Conservation (phyloP, 2,113 vertebrate genomes). For the Argyrosomus japonicus region DNA sequence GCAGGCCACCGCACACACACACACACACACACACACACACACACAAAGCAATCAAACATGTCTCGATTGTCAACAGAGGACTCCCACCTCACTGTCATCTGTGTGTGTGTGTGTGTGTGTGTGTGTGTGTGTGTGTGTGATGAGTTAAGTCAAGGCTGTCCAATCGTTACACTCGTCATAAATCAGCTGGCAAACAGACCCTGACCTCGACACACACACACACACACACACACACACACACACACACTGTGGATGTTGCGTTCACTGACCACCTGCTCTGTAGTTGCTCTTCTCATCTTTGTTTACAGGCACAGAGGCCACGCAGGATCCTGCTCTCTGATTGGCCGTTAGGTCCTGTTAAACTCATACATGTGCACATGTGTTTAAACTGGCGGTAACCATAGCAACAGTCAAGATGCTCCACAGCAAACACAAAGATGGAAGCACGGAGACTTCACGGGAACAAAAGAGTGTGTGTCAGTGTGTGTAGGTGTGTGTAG, state of each 20-base stretch:
- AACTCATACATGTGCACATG: neutral
- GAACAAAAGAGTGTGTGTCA: no score
- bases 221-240: slow-evolving; percentile 38
- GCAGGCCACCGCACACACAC: slow-evolving; percentile 73
- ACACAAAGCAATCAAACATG: slow-evolving; percentile 53
- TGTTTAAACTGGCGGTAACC: neutral
- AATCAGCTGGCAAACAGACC: slow-evolving; percentile 70
- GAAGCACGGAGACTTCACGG: neutral
- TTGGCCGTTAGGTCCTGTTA: slow-evolving; percentile 3
- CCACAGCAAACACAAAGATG: no score
- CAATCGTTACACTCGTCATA: slow-evolving; percentile 71
- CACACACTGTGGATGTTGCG: slow-evolving; percentile 24
- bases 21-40: slow-evolving; percentile 51
- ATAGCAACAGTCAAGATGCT: neutral
- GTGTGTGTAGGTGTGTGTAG: no score
- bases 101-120: slow-evolving; percentile 33
- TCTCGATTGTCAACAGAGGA: no score
- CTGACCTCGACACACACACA: slow-evolving; percentile 40
- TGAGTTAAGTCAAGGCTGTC: slow-evolving; percentile 73
- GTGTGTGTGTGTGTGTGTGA: slow-evolving; percentile 32
- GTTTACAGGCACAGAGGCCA: neutral
- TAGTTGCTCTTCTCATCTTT: neutral
- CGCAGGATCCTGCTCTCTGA: slow-evolving; percentile 1
- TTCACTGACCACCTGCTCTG: slow-evolving; percentile 56
- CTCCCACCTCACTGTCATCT: no score